Conservation (phyloP, 2,113 vertebrate species). For the Erythrolamprus reginae region DNA sequence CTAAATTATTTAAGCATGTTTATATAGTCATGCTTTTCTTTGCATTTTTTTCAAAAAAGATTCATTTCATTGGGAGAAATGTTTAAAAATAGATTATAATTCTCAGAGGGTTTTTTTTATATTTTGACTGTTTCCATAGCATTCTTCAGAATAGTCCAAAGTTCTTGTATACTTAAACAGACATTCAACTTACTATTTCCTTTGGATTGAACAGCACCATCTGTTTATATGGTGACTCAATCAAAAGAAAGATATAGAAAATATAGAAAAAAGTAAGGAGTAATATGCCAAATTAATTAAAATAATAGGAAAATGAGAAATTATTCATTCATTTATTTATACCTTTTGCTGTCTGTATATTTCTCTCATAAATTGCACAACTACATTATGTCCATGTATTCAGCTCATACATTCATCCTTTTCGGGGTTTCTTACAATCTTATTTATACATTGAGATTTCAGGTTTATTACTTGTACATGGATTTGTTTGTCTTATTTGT, state of each 20-base stretch:
- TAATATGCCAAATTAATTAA: neutral
- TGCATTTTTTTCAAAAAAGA: neutral
- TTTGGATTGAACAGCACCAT: neutral
- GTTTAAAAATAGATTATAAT: neutral
- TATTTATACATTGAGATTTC: neutral
- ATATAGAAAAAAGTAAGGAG: neutral
- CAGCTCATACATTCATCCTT: neutral
- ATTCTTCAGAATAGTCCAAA: neutral
- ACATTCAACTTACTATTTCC: neutral
- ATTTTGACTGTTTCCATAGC: neutral
- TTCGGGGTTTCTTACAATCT: neutral
- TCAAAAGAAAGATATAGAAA: neutral
- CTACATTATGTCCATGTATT: neutral
- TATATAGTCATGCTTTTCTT: neutral
- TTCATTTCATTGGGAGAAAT: neutral
- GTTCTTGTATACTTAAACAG: neutral
- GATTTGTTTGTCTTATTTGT: slow-evolving; percentile 22
- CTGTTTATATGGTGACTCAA: neutral
- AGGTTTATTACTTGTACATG: slow-evolving; percentile 15
- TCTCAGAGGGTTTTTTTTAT: neutral
- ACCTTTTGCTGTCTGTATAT: neutral
- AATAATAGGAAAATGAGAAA: neutral
- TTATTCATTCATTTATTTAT: neutral
- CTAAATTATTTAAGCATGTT: neutral
- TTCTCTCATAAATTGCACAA: neutral